Evolutionary conservation across 2,888 invertebrate species (phyloP), one percentile per base, ranked within the genome.

Genomic region (Melanostoma scalare): DNA sequence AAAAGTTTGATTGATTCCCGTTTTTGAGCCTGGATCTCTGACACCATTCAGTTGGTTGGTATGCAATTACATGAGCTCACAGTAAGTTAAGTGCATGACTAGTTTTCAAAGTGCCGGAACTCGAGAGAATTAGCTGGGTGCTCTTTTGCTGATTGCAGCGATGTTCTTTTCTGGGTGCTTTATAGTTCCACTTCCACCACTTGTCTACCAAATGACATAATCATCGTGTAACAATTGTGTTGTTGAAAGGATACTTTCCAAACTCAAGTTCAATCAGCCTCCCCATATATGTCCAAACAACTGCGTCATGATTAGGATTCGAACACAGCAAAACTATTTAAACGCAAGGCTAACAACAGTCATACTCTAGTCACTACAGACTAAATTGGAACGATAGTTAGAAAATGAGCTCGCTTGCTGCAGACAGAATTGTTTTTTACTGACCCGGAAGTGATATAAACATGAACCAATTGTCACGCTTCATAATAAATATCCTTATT

Each of bases 391-490:
- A 20, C 20, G 20, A 20, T 20, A 20, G 20, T 48, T 36, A 10
- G 20, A 36, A 50, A 52, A 31, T 52, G 38, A 48, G 46, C 69
- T 76, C 48, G 55, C 36, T 78, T 60, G 60, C 48, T 79, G 55
- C 73, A 55, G 42, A 36, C 42, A 63, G 48, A 69, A 44, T 63
- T 63, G 50, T 68, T 74, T 79, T 56, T 69, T 69, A 79, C 74
- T 69, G 74, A 74, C 63, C 79, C 56, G 74, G 69, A 74, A 69
- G 63, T 63, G 68, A 74, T 74, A 79, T 52, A 63, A 74, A 79
- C 73, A 68, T 73, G 56, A 74, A 44, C 55, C 68, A 46, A 79
- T 74, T 79, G 74, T 79, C 68, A 69, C 74, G 74, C 68, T 67
- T 67, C 77, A 78, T 72, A 78, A 78, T 72, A 60, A 65, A 72